phyloP scores from a whole-genome alignment of 2,113 vertebrate genomes.

The Leptobrachium ailaonicum region DNA sequence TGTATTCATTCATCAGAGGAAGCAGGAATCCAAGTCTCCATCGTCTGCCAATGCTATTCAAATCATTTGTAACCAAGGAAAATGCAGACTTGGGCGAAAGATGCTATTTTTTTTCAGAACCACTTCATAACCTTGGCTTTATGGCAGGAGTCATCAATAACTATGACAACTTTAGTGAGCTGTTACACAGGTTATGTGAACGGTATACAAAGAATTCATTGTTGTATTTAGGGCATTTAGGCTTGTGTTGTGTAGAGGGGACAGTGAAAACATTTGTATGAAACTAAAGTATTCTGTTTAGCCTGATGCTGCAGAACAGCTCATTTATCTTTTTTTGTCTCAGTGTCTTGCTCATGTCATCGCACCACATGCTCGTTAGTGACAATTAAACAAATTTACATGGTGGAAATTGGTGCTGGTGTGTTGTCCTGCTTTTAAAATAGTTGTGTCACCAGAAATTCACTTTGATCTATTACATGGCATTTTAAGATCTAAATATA shows the following conservation, averaged over 20 bases:
- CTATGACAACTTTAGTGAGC: conserved; percentile 48
- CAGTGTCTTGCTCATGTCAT: no score
- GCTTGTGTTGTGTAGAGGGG: not conserved
- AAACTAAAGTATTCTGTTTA: not conserved
- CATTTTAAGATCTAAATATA: no score
- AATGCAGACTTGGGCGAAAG: conserved; percentile 30
- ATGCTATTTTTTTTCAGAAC: conserved; percentile 35
- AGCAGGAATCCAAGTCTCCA: conserved; percentile 34
- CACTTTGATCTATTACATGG: no score
- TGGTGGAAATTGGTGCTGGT: no score
- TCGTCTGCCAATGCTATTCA: conserved; percentile 35
- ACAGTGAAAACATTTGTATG: conserved; percentile 4
- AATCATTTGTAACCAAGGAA: conserved; percentile 42
- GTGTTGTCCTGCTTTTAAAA: no score
- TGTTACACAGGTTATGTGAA: conserved; percentile 49
- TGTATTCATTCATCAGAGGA: conserved; percentile 28
- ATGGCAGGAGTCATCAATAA: conserved; percentile 47
- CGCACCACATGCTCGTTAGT: no score
- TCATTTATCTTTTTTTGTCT: not conserved
- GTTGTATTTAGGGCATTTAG: conserved; percentile 45
- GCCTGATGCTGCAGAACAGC: not conserved
- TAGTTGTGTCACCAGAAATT: no score
- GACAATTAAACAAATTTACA: no score
- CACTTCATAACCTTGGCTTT: conserved; percentile 49
- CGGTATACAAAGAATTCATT: conserved; percentile 48